Percentiles rank a stretch among this genome's conserved stretches.
Conservation (phyloP, 1,140 invertebrate genomes). For the Parasteatoda tepidariorum region DNA sequence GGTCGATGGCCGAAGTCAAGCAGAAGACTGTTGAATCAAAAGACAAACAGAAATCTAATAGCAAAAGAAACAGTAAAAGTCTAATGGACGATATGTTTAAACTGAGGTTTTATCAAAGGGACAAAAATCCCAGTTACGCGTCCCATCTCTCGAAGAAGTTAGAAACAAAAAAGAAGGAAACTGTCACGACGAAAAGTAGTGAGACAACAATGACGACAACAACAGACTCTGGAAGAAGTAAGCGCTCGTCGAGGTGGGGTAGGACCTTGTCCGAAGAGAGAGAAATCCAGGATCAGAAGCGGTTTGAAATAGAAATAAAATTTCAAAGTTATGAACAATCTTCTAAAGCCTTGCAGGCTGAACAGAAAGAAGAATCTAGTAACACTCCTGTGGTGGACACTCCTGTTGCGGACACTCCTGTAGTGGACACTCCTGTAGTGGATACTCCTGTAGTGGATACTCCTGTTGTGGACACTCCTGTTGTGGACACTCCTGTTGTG, state of each 20-base stretch:
- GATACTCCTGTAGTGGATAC: too few species aligned
- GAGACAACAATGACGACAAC: too few species aligned
- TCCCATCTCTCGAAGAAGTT: neutral
- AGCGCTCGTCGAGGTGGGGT: slow-evolving; percentile 51
- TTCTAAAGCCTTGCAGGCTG: too few species aligned
- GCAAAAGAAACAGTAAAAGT: neutral
- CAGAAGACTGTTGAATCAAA: neutral
- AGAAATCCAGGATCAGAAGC: slow-evolving; percentile 47
- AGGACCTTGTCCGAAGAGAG: slow-evolving; percentile 49
- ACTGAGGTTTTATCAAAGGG: slow-evolving; percentile 30
- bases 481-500: too few species aligned
- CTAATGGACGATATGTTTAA: slow-evolving; percentile 12
- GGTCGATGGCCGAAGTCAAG: neutral
- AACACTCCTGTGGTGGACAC: too few species aligned
- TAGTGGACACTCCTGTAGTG: too few species aligned
- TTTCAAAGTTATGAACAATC: slow-evolving; percentile 49
- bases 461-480: too few species aligned
- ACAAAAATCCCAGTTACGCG: neutral
- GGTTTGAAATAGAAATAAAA: slow-evolving; percentile 42
- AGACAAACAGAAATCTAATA: neutral
- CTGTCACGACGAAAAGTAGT: neutral
- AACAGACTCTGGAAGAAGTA: slow-evolving; percentile 25
- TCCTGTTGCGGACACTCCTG: too few species aligned
- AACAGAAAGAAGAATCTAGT: too few species aligned
- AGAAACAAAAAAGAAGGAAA: neutral